Conservation (phyloP, 2,113 vertebrate species). For the Amphiprion ocellaris region DNA sequence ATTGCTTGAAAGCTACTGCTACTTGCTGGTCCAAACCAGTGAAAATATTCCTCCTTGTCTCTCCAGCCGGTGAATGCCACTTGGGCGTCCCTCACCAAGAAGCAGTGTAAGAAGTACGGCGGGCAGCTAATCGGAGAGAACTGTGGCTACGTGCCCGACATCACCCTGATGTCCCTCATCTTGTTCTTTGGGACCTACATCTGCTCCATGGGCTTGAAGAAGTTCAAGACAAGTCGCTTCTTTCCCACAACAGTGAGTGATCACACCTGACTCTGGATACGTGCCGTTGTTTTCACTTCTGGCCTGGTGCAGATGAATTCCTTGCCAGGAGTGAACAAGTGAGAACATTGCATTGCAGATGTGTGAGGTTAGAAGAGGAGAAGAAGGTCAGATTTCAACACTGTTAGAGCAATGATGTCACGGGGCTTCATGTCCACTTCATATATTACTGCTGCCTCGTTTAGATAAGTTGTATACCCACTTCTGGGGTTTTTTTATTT, state of each 20-base stretch:
- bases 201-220: constrained; percentile 96
- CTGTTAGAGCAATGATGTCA: neutral
- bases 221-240: constrained; percentile 97
- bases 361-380: too few species aligned
- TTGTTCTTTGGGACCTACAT: constrained; percentile 97
- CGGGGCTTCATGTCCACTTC: neutral
- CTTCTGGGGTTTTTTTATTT: neutral
- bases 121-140: constrained; percentile 87
- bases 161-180: constrained; percentile 98
- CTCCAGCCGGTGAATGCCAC: constrained; percentile 82
- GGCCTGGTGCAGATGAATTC: neutral
- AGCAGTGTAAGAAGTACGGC: constrained; percentile 87
- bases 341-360: too few species aligned
- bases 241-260: constrained; percentile 94
- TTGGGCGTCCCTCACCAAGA: constrained; percentile 87
- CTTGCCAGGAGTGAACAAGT: neutral
- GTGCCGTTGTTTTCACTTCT: neutral
- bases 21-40: neutral
- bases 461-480: neutral
- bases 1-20: neutral
- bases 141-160: constrained; percentile 92
- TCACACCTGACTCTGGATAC: too few species aligned
- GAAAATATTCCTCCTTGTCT: neutral
- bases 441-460: too few species aligned
- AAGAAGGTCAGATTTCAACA: too few species aligned